Percentiles rank a stretch among this genome's conserved stretches.
Evolutionary conservation across 2,888 invertebrate genomes (phyloP).

Genomic region (Rhingia campestris): DNA sequence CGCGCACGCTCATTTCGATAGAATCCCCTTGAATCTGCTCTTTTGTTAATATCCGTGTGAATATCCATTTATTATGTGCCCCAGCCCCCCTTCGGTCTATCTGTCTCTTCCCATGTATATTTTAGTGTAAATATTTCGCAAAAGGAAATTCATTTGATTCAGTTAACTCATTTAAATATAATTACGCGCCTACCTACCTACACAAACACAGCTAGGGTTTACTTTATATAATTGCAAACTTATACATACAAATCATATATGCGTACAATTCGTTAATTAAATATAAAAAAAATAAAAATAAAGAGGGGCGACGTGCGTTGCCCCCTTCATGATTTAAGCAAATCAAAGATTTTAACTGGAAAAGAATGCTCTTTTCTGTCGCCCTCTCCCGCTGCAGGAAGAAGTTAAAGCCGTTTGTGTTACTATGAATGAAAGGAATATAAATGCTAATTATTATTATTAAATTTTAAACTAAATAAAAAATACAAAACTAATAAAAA

Average conservation of each 20-base stretch:
- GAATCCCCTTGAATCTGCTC: conserved; percentile 7
- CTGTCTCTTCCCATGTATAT: conserved; percentile 29
- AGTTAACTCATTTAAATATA: conserved; percentile 17
- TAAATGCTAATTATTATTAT: conserved; percentile 56
- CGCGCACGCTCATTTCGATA: neutral
- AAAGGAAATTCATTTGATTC: conserved; percentile 18
- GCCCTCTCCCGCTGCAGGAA: neutral
- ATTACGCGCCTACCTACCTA: conserved; percentile 14
- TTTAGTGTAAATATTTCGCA: conserved; percentile 58
- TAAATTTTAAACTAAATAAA: conserved; percentile 66
- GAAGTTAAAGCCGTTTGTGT: conserved; percentile 56
- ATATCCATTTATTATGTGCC: neutral
- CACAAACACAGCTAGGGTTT: conserved; percentile 11
- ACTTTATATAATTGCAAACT: conserved; percentile 33
- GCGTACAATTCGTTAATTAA: conserved; percentile 23
- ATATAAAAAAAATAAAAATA: conserved; percentile 6
- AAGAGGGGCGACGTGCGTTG: conserved; percentile 15
- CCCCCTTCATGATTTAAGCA: conserved; percentile 45
- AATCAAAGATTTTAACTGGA: conserved; percentile 52
- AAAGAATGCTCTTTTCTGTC: conserved; percentile 29
- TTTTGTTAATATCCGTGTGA: conserved; percentile 4
- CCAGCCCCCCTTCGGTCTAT: neutral
- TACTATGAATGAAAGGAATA: conserved; percentile 30
- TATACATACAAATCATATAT: conserved; percentile 14
- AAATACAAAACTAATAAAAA: conserved; percentile 19